These are phyloP conservation scores for Solenopsis invicta DNA, from an alignment of 1,140 invertebrate species.

Conservation along the genomic window DNA sequence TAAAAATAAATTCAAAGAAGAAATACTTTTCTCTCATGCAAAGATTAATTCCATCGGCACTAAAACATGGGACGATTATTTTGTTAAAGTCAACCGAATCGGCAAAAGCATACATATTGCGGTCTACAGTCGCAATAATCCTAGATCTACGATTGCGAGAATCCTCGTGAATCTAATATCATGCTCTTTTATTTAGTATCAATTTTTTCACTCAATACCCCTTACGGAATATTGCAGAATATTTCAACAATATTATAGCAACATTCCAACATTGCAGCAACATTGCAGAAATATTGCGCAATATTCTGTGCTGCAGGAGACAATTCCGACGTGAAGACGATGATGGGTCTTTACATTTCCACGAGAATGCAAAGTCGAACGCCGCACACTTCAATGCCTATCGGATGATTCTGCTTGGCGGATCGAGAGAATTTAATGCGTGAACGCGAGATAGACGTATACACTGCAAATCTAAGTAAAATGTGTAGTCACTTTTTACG, in stretches of 20 bases:
- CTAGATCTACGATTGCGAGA: not conserved
- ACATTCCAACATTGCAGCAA: too few relatives aligned
- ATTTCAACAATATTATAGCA: too few relatives aligned
- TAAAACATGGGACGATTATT: not conserved
- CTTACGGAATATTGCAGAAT: too few relatives aligned
- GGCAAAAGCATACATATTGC: too few relatives aligned
- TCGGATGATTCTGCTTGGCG: slow-evolving; percentile 66
- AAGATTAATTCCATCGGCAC: not conserved
- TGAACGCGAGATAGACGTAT: slow-evolving; percentile 23
- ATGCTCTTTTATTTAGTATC: not conserved
- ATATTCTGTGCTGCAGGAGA: too few relatives aligned
- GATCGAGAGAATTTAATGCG: slow-evolving; percentile 68
- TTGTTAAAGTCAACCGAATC: not conserved
- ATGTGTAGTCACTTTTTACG: too few relatives aligned
- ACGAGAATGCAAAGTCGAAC: slow-evolving; percentile 34
- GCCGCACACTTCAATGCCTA: slow-evolving; percentile 37
- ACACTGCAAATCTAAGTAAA: too few relatives aligned
- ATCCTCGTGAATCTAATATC: not conserved
- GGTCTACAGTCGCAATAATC: too few relatives aligned
- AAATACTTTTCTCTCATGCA: too few relatives aligned
- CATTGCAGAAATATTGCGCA: too few relatives aligned
- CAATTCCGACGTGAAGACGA: not conserved
- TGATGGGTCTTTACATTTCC: slow-evolving; percentile 23
- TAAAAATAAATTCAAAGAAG: too few relatives aligned
- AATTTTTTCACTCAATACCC: slow-evolving; percentile 36